Conservation (phyloP, 2,113 vertebrate species). For the Bos indicus region DNA sequence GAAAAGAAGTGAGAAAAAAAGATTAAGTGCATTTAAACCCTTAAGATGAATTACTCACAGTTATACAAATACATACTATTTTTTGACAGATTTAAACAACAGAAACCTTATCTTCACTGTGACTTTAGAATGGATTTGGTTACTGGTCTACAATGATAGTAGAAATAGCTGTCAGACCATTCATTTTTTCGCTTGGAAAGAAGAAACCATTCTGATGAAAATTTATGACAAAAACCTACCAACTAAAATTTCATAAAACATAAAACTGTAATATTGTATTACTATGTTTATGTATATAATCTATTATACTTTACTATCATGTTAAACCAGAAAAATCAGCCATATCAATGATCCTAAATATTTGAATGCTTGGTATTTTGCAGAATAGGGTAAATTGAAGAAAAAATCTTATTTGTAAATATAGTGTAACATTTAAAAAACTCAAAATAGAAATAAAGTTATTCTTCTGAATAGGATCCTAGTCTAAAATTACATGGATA, state of each 20-base stretch:
- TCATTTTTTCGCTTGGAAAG: neutral
- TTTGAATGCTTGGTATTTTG: neutral
- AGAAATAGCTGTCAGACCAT: neutral
- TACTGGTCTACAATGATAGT: neutral
- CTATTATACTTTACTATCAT: neutral
- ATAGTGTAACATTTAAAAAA: neutral
- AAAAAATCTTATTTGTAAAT: neutral
- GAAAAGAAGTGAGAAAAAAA: neutral
- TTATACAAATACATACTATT: neutral
- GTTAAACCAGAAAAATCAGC: neutral
- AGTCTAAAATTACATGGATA: neutral
- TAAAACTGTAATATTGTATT: neutral
- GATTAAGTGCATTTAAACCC: neutral
- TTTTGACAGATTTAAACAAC: neutral
- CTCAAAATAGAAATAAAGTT: neutral
- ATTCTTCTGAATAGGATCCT: neutral
- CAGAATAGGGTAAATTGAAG: neutral
- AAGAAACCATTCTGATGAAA: neutral
- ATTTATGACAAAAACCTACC: neutral
- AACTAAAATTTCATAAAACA: neutral
- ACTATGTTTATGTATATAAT: neutral
- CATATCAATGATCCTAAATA: neutral
- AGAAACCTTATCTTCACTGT: neutral
- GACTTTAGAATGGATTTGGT: neutral
- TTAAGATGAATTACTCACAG: neutral